Evolutionary conservation across 1,140 invertebrate genomes (phyloP), one percentile per base, ranked within the genome.

Genomic region (Brachionus koreanus): DNA sequence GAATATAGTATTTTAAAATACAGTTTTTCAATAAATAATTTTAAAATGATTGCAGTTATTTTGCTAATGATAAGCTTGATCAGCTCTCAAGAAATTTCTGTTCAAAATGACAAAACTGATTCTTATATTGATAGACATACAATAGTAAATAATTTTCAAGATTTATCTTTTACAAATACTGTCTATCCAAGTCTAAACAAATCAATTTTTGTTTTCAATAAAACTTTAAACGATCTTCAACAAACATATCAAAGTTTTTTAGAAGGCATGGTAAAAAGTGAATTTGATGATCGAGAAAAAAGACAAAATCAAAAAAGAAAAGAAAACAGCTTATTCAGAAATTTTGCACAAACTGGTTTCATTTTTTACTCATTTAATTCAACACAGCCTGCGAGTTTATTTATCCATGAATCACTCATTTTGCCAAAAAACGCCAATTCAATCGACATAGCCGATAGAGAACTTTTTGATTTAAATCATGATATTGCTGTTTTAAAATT

Each of bases 291-390:
- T 39, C 33, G 12, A 39, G 37, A 69, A 23, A 69, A 39, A 39
- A 37, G 65, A 37, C 33, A 69, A 69, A 69, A 69, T 39, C 5
- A 19, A 1, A 37, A 37, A 69, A 37, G 13, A 39, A 39, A 69
- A 37, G 35, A 39, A 0, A 39, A 37, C 37, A 3, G 33, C 12
- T 19, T 39, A n/a, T 7, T 10, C 6, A 19, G 16, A 6, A 37
- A 37, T 37, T 69, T 69, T 42, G 65, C 65, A 6, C 65, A 69
- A 69, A 35, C n/a, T 69, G 65, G 65, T 37, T 69, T 69, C 16
- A 39, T 69, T 19, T 69, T 69, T 39, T 69, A 69, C 39, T 69
- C 65, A 3, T 19, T 69, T 7, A 69, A 69, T 39, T 35, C 16
- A 37, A 35, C 65, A 6, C 65, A 69, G 6, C 33, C 16, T 6